Evolutionary conservation across 2,113 vertebrate genomes (phyloP).

Genomic region (Zosterops borbonicus): DNA sequence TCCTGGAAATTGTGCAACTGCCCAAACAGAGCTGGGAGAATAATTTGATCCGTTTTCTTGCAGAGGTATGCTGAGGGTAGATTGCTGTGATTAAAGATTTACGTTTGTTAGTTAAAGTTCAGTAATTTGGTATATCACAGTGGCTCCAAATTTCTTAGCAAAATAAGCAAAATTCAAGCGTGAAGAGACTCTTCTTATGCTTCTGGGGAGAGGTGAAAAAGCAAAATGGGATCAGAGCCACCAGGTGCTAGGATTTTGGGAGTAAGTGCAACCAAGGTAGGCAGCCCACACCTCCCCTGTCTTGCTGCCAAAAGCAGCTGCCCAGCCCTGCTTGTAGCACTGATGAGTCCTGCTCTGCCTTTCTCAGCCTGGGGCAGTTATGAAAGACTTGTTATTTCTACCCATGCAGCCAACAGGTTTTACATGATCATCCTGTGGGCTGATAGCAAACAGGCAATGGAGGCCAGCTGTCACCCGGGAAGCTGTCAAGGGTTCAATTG

Average conservation of each 20-base stretch:
- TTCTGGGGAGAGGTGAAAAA: background rate
- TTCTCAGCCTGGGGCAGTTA: background rate
- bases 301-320: background rate
- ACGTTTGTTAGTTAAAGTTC: background rate
- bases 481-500: background rate
- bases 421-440: rapidly evolving
- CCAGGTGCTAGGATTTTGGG: background rate
- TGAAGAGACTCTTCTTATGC: background rate
- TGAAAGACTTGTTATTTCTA: background rate
- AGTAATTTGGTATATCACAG: background rate
- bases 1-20: background rate
- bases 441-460: background rate
- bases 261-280: background rate
- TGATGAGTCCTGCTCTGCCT: background rate
- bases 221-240: background rate
- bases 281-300: background rate
- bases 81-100: background rate
- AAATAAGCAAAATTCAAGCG: background rate
- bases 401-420: background rate
- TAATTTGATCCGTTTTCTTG: background rate
- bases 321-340: too few species aligned
- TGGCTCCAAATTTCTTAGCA: background rate
- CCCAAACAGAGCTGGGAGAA: background rate
- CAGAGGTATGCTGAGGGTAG: background rate
- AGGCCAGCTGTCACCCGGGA: background rate